These are phyloP conservation scores for Metopolophium dirhodum DNA, from an alignment of 1,140 invertebrate species.

Conservation along the genomic window DNA sequence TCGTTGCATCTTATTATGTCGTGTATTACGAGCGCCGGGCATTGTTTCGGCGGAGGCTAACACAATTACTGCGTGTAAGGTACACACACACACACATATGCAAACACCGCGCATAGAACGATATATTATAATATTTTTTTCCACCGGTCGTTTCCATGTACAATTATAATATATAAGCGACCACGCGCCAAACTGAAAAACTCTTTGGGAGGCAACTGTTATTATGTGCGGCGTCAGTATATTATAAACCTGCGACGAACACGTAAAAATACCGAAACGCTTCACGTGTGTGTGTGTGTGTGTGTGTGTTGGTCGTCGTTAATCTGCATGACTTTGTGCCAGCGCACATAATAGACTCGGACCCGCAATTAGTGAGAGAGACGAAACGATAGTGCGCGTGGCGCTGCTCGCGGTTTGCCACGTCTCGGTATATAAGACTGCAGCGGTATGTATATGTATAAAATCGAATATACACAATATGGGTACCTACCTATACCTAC, in stretches of 20 bases:
- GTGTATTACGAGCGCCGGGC: background rate
- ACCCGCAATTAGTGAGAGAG: background rate
- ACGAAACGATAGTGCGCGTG: background rate
- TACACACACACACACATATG: background rate
- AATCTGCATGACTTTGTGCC: slow-evolving; percentile 32
- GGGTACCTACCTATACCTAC: background rate
- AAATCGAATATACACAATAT: background rate
- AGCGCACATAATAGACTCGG: background rate
- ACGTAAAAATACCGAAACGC: background rate
- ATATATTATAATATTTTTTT: background rate
- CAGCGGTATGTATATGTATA: too few species aligned
- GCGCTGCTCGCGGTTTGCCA: background rate
- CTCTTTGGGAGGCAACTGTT: background rate
- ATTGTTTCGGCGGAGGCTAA: slow-evolving; percentile 7
- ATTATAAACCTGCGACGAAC: background rate
- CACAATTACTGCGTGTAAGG: background rate
- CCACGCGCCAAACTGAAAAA: background rate
- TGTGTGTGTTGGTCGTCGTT: background rate
- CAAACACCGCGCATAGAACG: background rate
- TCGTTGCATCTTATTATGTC: background rate
- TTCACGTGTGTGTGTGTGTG: background rate
- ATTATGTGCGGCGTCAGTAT: background rate
- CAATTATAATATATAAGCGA: background rate
- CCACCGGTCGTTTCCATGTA: background rate
- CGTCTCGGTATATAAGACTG: background rate